Base-by-base conservation (phyloP, 2,888 invertebrate species). In the Caenorhabditis wallacei region DNA sequence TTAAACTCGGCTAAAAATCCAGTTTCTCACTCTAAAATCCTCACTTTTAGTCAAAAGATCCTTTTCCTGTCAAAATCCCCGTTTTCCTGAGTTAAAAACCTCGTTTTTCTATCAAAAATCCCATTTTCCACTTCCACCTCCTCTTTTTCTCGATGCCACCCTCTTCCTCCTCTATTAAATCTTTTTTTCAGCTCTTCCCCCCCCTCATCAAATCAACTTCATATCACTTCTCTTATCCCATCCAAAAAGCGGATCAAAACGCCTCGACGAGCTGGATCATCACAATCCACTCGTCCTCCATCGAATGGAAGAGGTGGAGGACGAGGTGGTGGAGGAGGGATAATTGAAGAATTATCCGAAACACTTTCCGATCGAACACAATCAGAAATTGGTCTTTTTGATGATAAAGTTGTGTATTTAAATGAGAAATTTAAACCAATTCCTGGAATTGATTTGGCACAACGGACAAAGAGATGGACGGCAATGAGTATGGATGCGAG, bases 201-300 rank as follows among this genome's bases (percentile, higher is more conserved):
- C 2, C 40, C 40, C 40, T 40, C 35, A 10, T 35, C n/a, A n/a
- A n/a, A n/a, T n/a, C n/a, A n/a, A n/a, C n/a, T n/a, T n/a, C n/a
- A n/a, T n/a, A n/a, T n/a, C n/a, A n/a, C n/a, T n/a, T n/a, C n/a
- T n/a, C n/a, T n/a, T n/a, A n/a, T n/a, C 40, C 16, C 40, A 5
- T 40, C 16, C 53, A 53, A 53, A 48, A 48, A 48, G 3, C 13
- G 2, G 8, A 11, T 59, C 59, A 59, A 59, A 40, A 59, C 59
- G 59, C 59, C 59, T 16, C 59, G 59, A 10, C 59, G 59, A 18
- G 59, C 35, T 2, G 35, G 18, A 40, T 59, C 30, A 2, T 40
- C 37, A 10, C 8, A 20, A 1, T 30, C 56, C 35, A 20, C 59
- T 18, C 57, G 57, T 59, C 40, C 59, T 20, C 37, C 20, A 1